Evolutionary conservation across 2,113 vertebrate species (phyloP), one percentile per base, ranked within the genome.

Genomic region (Laticauda colubrina): DNA sequence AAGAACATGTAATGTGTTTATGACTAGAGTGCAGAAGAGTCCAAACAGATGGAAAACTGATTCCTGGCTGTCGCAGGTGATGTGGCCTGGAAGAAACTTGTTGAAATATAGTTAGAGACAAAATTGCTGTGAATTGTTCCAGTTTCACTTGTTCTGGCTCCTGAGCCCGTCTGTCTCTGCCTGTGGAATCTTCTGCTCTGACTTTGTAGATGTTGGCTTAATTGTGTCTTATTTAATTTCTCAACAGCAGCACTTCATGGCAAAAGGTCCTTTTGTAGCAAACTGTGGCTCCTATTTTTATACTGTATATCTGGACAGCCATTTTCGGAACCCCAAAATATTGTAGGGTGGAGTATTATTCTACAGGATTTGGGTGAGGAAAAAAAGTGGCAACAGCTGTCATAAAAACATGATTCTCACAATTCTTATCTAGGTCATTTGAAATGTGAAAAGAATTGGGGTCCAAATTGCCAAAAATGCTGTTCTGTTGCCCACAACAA

Each of bases 51-150:
- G 43, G 81, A 90, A 56, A 94, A 8, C 61, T 1, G 0, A 61
- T 59, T 92, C 91, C 89, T 93, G 89, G n/a, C 90, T 95, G 54
- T 90, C 85, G 86, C 92, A 87, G 85, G 64, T 14, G 15, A 56
- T 0, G 0, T 87, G 54, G 56, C 81, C 14, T 7, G 29, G 5
- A 3, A 92, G 20, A 4, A 10, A 88, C 18, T 88, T 89, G 90
- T 88, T 95, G n/a, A 94, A 51, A 39, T 91, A 0, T 3, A 81
- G 0, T 0, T 88, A 48, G 59, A 94, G 89, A 2, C 89, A 12
- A 53, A 94, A 15, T n/a, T 26, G 91, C 89, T 56, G 4, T 89
- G 85, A 59, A 59, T 11, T 4, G n/a, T 45, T 91, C 93, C 90
- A 89, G 45, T 48, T 54, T 92, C n/a, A 59, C 0, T 54, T 93